Conservation (phyloP, 2,797 vertebrate species). For the Bovichtus diacanthus region DNA sequence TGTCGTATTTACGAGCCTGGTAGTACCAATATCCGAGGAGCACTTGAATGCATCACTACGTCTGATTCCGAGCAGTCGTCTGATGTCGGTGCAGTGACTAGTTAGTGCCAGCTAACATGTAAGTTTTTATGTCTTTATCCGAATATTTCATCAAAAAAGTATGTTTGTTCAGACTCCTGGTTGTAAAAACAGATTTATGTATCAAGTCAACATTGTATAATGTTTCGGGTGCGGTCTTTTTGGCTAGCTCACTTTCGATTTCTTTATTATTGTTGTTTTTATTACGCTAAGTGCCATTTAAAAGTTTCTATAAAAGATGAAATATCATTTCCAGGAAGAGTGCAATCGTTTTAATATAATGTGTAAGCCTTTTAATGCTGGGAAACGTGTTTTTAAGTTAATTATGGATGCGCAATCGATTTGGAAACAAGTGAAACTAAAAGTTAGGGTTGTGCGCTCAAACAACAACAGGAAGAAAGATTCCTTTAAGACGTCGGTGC, state of each 20-base stretch:
- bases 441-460: background rate
- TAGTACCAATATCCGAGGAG: conserved; percentile 20
- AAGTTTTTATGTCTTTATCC: conserved; percentile 40
- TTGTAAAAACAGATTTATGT: background rate
- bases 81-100: background rate
- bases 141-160: background rate
- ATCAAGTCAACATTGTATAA: background rate
- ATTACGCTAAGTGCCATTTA: background rate
- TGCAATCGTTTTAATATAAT: rapidly evolving
- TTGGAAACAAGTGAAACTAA: background rate
- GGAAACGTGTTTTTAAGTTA: background rate
- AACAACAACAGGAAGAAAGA: conserved; percentile 12
- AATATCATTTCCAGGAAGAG: rapidly evolving
- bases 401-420: background rate
- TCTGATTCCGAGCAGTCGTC: background rate
- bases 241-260: conserved; percentile 54
- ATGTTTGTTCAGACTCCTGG: rapidly evolving
- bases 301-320: conserved; percentile 12
- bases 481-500: background rate
- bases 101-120: conserved; percentile 41
- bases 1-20: background rate
- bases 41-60: conserved; percentile 41
- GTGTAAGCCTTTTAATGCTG: rapidly evolving
- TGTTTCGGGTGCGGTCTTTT: background rate
- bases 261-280: background rate